Evolutionary conservation across 2,888 invertebrate species (phyloP).

Genomic region (Agrochola circellaris): DNA sequence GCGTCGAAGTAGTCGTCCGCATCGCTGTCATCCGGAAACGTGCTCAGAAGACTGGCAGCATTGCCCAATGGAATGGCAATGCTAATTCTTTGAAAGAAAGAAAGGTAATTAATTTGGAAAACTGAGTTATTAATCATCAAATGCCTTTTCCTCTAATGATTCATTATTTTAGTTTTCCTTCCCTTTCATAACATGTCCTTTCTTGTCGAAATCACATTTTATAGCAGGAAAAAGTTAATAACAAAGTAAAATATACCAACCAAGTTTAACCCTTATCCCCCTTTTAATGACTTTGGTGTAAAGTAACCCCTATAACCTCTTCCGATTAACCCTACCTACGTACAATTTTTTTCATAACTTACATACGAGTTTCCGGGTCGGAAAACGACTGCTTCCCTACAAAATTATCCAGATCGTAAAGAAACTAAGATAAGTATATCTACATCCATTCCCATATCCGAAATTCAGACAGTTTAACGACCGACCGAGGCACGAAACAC

Average conservation of each 20-base stretch:
- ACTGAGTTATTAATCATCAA: neutral
- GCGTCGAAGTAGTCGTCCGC: too few species aligned
- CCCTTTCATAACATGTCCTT: neutral
- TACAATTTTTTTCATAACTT: too few species aligned
- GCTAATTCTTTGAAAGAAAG: too few species aligned
- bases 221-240: neutral
- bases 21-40: too few species aligned
- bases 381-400: neutral
- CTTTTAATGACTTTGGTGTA: neutral
- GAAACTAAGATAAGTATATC: conserved; percentile 5
- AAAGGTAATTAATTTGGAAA: neutral
- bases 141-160: neutral
- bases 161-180: neutral
- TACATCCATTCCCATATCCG: neutral
- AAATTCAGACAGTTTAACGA: conserved; percentile 30
- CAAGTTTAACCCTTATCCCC: too few species aligned
- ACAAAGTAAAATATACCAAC: neutral
- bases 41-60: too few species aligned
- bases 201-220: neutral
- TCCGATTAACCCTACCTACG: neutral
- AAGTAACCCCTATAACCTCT: neutral
- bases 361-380: neutral
- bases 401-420: neutral
- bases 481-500: conserved; percentile 7
- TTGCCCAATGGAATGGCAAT: too few species aligned